Evolutionary conservation across 2,113 vertebrate species (phyloP).

Genomic region (Rissa tridactyla): DNA sequence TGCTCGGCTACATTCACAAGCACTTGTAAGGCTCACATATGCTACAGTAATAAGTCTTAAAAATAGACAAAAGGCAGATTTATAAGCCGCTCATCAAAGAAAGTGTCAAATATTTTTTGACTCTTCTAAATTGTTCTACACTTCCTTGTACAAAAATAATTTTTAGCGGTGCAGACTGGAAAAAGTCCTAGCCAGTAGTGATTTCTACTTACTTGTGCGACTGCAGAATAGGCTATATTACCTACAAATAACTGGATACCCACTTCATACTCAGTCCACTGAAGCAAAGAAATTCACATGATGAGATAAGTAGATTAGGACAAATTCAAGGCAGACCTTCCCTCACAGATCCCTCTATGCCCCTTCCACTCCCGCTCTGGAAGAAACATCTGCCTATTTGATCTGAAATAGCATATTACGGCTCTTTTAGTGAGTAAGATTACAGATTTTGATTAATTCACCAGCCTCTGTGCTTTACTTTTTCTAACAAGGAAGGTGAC

Average conservation of each 20-base stretch:
- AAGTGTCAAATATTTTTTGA: background rate
- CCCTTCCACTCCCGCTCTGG: background rate
- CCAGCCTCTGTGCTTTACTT: background rate
- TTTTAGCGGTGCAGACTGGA: background rate
- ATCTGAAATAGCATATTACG: background rate
- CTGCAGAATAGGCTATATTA: background rate
- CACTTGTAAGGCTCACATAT: background rate
- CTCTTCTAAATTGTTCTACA: background rate
- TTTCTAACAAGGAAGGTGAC: background rate
- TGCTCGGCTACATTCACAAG: background rate
- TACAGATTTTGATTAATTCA: constrained; percentile 41
- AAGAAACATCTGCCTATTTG: background rate
- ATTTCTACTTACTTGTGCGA: background rate
- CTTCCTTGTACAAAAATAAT: background rate
- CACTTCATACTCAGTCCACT: background rate
- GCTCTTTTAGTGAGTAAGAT: background rate
- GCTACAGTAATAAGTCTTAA: background rate
- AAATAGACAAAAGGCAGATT: constrained; percentile 10
- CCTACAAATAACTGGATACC: background rate
- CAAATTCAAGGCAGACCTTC: background rate
- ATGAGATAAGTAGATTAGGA: background rate
- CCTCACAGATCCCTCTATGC: background rate
- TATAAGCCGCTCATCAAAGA: background rate
- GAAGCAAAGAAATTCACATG: background rate
- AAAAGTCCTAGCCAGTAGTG: background rate